Evolutionary conservation across 1,140 invertebrate genomes (phyloP), one percentile per base, ranked within the genome.

Genomic region (Bradysia coprophila): DNA sequence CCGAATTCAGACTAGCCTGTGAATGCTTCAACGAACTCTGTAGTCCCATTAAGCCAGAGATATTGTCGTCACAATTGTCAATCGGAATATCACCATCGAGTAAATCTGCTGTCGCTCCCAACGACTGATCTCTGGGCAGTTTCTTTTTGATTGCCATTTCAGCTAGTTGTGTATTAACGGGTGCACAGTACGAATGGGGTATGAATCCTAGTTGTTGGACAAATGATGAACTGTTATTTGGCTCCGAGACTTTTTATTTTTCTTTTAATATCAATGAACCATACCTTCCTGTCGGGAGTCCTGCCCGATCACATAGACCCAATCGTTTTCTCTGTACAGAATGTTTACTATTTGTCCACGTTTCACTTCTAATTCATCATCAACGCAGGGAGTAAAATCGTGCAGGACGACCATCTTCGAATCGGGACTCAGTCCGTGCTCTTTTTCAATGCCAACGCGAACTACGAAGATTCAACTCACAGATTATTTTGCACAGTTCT

Each of bases 321-420:
- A 95, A 54, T 94, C 91, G 57, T 94, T 93, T 59, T 95, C 90
- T 51, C 88, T 69, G 59, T 95, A 95, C 42, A 95, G 62, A 41
- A 93, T 78, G 65, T 91, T 91, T 1, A 93, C 88, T 50, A 91
- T 75, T 53, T 76, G 73, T 3, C 74, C 74, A 5, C 74, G 61
- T 62, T 76, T 76, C 9, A 76, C 75, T 60, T 72, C 59, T 23
- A 95, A 64, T 61, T 95, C 91, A 64, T 94, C 89, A 61, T 94
- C 88, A 4, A 93, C 89, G 59, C 89, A 92, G 0, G 90, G 88
- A 4, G 82, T 84, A 60, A 95, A 95, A 56, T 94, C 90, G 58
- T 94, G 87, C 11, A 94, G 65, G 11, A 94, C 88, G 36, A 93
- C 82, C 89, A 93, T 92, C 68, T 92, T 91, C 36, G 84, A 88